phyloP scores from a whole-genome alignment of 1,140 invertebrate genomes.

The Cherax quadricarinatus region DNA sequence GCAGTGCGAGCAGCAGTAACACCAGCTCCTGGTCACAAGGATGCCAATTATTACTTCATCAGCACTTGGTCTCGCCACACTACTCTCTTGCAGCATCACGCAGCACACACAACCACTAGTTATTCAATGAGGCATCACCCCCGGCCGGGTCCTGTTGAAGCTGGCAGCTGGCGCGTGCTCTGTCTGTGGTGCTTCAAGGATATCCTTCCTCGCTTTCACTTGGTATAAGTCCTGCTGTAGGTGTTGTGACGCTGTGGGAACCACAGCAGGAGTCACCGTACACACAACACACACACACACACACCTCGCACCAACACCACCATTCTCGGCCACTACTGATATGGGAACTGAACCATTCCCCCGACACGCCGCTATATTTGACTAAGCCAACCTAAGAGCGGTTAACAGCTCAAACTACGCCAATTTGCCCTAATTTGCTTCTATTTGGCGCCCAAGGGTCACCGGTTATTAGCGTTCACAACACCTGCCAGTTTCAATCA shows the following conservation, averaged over 20 bases:
- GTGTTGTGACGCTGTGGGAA: background rate
- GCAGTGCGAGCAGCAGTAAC: too few relatives aligned
- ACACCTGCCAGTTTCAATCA: conserved; percentile 37
- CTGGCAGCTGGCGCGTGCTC: too few relatives aligned
- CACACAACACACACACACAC: conserved; percentile 17
- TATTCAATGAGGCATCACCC: too few relatives aligned
- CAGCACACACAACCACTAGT: too few relatives aligned
- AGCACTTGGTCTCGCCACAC: too few relatives aligned
- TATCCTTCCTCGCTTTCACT: background rate
- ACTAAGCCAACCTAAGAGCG: conserved; percentile 48
- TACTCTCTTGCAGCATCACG: too few relatives aligned
- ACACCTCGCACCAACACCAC: background rate
- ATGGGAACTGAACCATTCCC: conserved; percentile 35
- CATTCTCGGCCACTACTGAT: conserved; percentile 4
- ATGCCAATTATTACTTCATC: too few relatives aligned
- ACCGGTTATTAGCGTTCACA: conserved; percentile 17
- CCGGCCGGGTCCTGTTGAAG: too few relatives aligned
- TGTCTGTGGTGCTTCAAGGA: too few relatives aligned
- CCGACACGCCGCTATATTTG: conserved; percentile 36
- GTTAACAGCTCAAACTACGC: conserved; percentile 51
- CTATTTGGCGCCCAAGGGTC: conserved; percentile 46
- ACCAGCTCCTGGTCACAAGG: too few relatives aligned
- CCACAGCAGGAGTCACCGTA: background rate
- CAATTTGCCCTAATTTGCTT: conserved; percentile 50
- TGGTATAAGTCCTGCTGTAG: background rate